Evolutionary conservation across 1,140 invertebrate species (phyloP).

Genomic region (Adoxophyes honmai): DNA sequence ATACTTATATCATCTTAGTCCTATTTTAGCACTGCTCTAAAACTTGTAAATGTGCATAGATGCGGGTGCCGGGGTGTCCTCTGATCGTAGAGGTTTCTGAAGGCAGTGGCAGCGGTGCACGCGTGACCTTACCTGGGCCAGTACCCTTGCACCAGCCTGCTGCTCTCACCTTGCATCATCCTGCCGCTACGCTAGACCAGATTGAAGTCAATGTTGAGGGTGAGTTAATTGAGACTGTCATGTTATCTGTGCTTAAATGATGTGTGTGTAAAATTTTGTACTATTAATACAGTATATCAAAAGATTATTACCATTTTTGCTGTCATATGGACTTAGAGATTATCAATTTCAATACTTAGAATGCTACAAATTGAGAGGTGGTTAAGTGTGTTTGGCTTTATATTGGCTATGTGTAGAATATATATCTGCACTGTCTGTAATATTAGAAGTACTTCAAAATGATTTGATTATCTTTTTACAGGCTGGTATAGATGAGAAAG

Average conservation of each 20-base stretch:
- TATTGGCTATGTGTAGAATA: too few relatives aligned
- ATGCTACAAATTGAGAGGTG: too few relatives aligned
- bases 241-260: too few relatives aligned
- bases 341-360: too few relatives aligned
- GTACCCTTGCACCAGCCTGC: constrained; percentile 81
- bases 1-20: too few relatives aligned
- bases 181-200: constrained; percentile 91
- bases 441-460: neutral
- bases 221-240: too few relatives aligned
- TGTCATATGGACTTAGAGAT: too few relatives aligned
- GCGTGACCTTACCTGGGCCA: constrained; percentile 82
- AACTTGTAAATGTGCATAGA: constrained; percentile 42
- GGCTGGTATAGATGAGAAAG: constrained; percentile 32
- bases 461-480: constrained; percentile 41
- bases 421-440: too few relatives aligned
- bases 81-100: constrained; percentile 81
- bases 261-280: too few relatives aligned
- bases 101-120: constrained; percentile 85
- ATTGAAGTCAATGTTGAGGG: constrained; percentile 97
- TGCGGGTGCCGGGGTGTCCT: constrained; percentile 88
- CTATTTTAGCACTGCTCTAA: neutral
- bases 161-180: constrained; percentile 82
- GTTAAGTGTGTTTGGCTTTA: neutral
- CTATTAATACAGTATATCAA: too few relatives aligned
- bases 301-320: too few relatives aligned